Base-by-base conservation (phyloP, 2,113 vertebrate genomes). In the Tricholaema leucomelas region DNA sequence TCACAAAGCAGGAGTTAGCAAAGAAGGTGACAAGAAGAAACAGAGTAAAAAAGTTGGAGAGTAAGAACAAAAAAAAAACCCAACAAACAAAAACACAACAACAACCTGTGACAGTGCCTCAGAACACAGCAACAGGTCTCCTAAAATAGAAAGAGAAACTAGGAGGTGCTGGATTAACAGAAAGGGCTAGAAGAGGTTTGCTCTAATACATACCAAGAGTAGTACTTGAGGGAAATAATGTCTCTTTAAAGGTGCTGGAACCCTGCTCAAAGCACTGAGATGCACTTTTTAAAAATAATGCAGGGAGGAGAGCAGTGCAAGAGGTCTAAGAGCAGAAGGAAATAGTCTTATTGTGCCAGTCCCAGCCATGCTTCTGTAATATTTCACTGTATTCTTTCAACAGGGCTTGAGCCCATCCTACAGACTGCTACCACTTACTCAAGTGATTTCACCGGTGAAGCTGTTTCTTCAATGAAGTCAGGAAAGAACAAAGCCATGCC, bases 401-500 rank as follows among this genome's bases (percentile, higher is more conserved):
- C 0, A 71, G 35, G 20, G 27, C n/a, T 83, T 65, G 50, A 77
- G 60, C 46, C 65, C 35, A 80, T 46, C 30, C 80, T 77, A 69
- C 36, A 83, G 42, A 77, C 69, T 90, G 60, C 90, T 80, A 24
- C 44, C 64, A 58, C n/a, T 74, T 74, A 67, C 8, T 88, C 60
- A 71, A 91, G 67, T 27, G 23, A 21, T 74, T 85, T 85, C 54
- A 55, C 46, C 73, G 84, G 1, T 24, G 75, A 23, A 48, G 46
- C 46, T 48, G 10, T 48, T 23, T 48, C 46, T 48, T 48, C 46
- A 48, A 21, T 48, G 23, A 74, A 91, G 36, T 64, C 65, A 36
- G 56, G 42, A 42, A 77, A 85, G 70, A 87, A 91, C 42, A 12
- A 78, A 94, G 66, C 30, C 59, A 78, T 93, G 87, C 1, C 54